Evolutionary conservation across 2,888 invertebrate genomes (phyloP), one percentile per base, ranked within the genome.

Genomic region (Dynastes grantii): DNA sequence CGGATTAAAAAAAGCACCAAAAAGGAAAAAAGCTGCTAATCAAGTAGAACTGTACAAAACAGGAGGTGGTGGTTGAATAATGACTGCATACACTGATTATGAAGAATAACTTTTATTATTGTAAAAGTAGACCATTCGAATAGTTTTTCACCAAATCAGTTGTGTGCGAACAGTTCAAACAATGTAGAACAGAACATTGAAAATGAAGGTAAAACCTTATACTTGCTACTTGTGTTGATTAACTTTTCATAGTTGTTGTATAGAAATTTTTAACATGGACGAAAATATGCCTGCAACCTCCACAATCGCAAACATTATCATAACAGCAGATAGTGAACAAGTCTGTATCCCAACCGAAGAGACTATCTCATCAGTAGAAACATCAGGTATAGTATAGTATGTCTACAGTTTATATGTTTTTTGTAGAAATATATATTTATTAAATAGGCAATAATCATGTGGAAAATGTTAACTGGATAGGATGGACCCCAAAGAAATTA

Each of bases 401-500:
- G 22, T 22, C 22, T 22, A 22, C 22, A 22, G 22, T 22, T 22
- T 22, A 22, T 22, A 22, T 22, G 22, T 22, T 22, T 22, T 22
- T 22, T 22, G 22, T 22, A 22, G 22, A 32, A 11, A 64, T 32
- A 32, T 64, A 22, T 22, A 22, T 22, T 22, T 22, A 22, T 22
- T 22, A 22, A 22, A 22, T 22, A 22, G 22, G 22, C 22, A 22
- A 22, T 22, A 22, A 22, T 22, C 22, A 22, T 22, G 22, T 22
- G 22, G 22, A 22, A 22, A 22, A 22, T 22, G 22, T 22, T 22
- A 22, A 32, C 64, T 64, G 64, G 32, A n/a, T 32, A 64, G 64
- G 32, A 64, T 64, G 32, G 64, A 64, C 32, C 32, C 32, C 64
- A 64, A 32, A n/a, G 64, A 64, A 64, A 64, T 64, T 64, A 4